Conservation (phyloP, 2,888 invertebrate genomes). For the Tillus elongatus region DNA sequence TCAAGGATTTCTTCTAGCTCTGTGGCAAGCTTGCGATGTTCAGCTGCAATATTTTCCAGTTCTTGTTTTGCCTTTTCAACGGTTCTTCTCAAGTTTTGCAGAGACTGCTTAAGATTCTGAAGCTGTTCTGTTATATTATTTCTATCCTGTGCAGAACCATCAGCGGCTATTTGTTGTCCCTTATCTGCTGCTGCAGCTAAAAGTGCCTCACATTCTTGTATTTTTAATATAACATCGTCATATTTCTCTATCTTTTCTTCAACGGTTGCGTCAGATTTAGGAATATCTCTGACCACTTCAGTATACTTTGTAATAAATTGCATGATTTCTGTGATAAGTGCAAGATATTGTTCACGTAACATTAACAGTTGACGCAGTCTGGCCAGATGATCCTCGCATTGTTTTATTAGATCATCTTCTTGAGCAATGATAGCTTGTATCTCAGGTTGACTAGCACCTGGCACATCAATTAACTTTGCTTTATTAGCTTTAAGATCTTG, state of each 20-base stretch:
- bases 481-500: constrained; percentile 71
- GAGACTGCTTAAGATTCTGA: constrained; percentile 76
- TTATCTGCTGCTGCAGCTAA: constrained; percentile 83
- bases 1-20: constrained; percentile 77
- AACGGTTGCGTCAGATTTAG: constrained; percentile 69
- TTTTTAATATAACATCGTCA: constrained; percentile 74
- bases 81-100: constrained; percentile 65
- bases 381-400: constrained; percentile 78
- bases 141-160: constrained; percentile 78
- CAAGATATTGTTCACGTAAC: constrained; percentile 80
- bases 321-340: constrained; percentile 77
- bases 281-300: constrained; percentile 75
- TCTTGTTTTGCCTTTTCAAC: constrained; percentile 82
- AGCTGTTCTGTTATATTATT: constrained; percentile 82
- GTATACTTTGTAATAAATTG: constrained; percentile 82
- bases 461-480: constrained; percentile 65
- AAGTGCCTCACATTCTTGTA: constrained; percentile 83
- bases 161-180: constrained; percentile 85
- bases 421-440: constrained; percentile 68
- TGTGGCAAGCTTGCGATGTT: constrained; percentile 73
- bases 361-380: constrained; percentile 68
- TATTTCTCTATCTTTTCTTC: constrained; percentile 83
- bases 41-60: constrained; percentile 79
- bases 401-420: constrained; percentile 77
- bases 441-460: constrained; percentile 67